Conservation (phyloP, 2,888 invertebrate genomes). For the Phasia obesa region DNA sequence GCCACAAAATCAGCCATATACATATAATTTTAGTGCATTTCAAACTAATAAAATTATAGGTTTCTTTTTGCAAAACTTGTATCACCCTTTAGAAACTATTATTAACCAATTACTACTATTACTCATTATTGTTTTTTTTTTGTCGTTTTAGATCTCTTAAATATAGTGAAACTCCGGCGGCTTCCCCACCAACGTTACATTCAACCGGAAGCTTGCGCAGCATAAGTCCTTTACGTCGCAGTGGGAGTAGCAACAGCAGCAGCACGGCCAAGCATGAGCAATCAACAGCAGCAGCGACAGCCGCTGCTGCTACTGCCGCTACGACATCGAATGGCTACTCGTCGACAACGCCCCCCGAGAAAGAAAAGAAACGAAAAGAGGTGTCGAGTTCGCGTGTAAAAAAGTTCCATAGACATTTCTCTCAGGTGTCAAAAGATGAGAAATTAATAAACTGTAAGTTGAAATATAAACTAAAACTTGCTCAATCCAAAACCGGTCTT, state of each 20-base stretch:
- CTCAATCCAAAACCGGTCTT: no score
- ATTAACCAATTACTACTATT: no score
- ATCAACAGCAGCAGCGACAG: constrained; percentile 70
- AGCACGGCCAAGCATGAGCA: constrained; percentile 77
- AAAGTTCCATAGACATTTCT: constrained; percentile 94
- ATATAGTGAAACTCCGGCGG: constrained; percentile 74
- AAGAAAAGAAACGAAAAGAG: constrained; percentile 82
- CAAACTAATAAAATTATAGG: no score
- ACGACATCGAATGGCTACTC: constrained; percentile 63
- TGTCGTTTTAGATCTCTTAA: constrained; percentile 74
- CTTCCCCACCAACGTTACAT: constrained; percentile 74
- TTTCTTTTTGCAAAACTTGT: no score
- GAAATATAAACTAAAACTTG: neutral
- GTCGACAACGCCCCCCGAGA: constrained; percentile 74
- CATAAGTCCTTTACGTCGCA: constrained; percentile 76
- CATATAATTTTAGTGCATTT: no score
- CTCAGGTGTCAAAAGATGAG: constrained; percentile 91
- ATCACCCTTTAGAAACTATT: no score
- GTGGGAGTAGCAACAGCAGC: constrained; percentile 73
- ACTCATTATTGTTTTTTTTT: constrained; percentile 1
- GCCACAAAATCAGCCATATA: no score
- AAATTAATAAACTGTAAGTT: constrained; percentile 92
- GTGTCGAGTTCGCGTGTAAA: constrained; percentile 87
- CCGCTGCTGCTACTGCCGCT: constrained; percentile 70
- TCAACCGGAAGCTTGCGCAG: constrained; percentile 77